Evolutionary conservation across 2,888 invertebrate species (phyloP).

Genomic region (Rhabditophanes sp.): DNA sequence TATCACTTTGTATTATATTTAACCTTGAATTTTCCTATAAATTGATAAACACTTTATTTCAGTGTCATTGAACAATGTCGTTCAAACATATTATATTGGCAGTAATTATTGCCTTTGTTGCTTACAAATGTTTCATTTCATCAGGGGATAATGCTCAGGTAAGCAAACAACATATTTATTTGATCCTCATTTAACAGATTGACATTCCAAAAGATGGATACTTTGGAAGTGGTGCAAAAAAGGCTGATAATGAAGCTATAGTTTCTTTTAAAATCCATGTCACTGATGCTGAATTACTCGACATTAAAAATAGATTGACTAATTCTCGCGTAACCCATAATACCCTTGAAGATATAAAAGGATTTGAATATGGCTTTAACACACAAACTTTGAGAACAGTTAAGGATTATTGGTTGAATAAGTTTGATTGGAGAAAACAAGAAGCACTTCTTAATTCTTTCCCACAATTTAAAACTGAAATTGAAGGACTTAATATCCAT

Average conservation of each 20-base stretch:
- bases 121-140: too few species aligned
- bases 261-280: conserved; percentile 25
- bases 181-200: conserved; percentile 11
- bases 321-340: conserved; percentile 36
- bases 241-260: conserved; percentile 19
- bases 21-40: too few species aligned
- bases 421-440: conserved; percentile 59
- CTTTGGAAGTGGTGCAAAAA: conserved; percentile 21
- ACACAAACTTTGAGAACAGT: conserved; percentile 51
- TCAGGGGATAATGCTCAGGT: too few species aligned
- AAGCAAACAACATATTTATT: too few species aligned
- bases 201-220: conserved; percentile 20
- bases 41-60: too few species aligned
- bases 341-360: conserved; percentile 44
- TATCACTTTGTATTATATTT: too few species aligned
- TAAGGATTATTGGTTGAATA: conserved; percentile 60
- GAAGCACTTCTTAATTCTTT: conserved; percentile 60
- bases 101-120: too few species aligned
- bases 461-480: conserved; percentile 60
- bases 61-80: too few species aligned
- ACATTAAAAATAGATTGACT: conserved; percentile 48
- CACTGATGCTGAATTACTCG: conserved; percentile 17
- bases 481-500: conserved; percentile 60
- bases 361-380: conserved; percentile 69
- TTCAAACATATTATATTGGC: too few species aligned